Evolutionary conservation across 2,888 invertebrate species (phyloP), one percentile per base, ranked within the genome.

Genomic region (Drosophila niveifrons): DNA sequence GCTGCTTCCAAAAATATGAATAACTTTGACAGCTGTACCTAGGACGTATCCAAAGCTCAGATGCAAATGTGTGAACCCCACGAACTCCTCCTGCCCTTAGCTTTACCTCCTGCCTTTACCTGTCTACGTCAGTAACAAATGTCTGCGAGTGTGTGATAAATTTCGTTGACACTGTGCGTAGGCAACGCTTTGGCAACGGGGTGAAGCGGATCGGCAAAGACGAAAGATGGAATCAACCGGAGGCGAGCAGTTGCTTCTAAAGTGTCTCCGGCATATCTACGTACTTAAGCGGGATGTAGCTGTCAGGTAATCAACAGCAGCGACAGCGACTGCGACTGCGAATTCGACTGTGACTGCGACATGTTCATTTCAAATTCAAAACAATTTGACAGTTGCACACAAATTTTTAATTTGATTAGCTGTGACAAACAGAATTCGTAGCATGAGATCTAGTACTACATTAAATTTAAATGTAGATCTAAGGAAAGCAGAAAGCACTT

Each of bases 141-240:
- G 87, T 65, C 75, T 78, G 67, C 47, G 48, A 66, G 58, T 70
- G 66, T 86, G 81, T 83, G 83, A 83, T 83, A 83, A 88, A 88
- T 83, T 88, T 83, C 41, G 63, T 62, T 72, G 78, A 72, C 85
- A 28, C 36, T 46, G 50, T 47, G 39, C 29, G 15, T 28, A 23
- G 11, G 39, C 47, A 31, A 15, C 6, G 48, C 31, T n/a, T 31
- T 10, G 31, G 31, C 10, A 8, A 10, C 31, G 31, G 10, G 31
- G 31, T 8, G 15, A 15, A 41, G 7, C 15, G 39, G 15, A 39
- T 23, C 23, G 23, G 23, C 23, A 23, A 44, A 11, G n/a, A 34
- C 29, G 10, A 13, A 15, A 28, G 44, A 31, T 3, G 23, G 48
- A 61, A 39, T 41, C 46, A 50, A 53, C 50, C 29, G 34, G 46